phyloP scores from a whole-genome alignment of 2,797 vertebrate genomes.

The Pogoniulus pusillus region DNA sequence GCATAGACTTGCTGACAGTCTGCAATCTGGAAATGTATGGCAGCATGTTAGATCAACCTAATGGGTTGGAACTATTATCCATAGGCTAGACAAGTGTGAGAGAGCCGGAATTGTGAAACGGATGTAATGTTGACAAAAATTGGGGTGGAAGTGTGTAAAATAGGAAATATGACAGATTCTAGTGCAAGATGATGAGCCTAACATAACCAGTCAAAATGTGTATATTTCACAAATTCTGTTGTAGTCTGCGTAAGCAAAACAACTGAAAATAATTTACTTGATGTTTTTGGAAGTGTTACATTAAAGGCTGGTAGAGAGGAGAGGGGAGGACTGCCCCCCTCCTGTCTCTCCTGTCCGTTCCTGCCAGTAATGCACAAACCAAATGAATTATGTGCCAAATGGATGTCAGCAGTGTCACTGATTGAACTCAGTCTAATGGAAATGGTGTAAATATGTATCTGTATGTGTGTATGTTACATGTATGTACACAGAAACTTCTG shows the following conservation, averaged over 20 bases:
- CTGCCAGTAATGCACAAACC: not conserved
- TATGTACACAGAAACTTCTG: not conserved
- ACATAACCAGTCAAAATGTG: not conserved
- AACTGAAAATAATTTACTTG: not conserved
- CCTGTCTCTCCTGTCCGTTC: not conserved
- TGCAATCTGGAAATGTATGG: not conserved
- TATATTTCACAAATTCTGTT: not conserved
- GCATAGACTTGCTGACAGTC: not conserved
- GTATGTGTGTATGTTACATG: fast-evolving
- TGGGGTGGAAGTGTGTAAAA: not conserved
- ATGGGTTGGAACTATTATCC: not conserved
- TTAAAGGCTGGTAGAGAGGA: not conserved
- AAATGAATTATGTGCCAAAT: not conserved
- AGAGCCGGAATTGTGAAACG: not conserved
- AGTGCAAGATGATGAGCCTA: not conserved
- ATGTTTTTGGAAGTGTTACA: not conserved
- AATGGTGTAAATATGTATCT: not conserved
- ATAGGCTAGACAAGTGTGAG: not conserved
- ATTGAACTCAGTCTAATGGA: not conserved
- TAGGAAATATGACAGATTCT: not conserved
- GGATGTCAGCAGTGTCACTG: not conserved
- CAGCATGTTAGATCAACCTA: not conserved
- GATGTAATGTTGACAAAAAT: not conserved
- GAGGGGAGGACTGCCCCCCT: not conserved
- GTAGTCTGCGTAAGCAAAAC: not conserved